These are phyloP conservation scores for Rana temporaria DNA, from an alignment of 2,113 vertebrate species.

Conservation along the genomic window DNA sequence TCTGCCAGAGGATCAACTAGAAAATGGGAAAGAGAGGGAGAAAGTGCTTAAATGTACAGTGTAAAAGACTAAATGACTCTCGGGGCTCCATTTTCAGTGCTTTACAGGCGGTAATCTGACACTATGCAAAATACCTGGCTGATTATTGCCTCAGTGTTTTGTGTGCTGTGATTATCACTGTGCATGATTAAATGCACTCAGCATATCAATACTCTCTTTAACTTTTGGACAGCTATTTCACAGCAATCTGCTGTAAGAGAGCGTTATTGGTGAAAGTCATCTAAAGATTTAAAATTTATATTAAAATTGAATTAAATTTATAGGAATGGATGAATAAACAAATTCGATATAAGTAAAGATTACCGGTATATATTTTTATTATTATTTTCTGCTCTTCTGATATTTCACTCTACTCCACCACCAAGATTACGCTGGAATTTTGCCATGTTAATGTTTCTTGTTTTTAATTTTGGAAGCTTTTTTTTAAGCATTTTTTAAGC, in stretches of 20 bases:
- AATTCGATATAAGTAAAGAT: too few relatives aligned
- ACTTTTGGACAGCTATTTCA: not conserved
- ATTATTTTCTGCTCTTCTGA: too few relatives aligned
- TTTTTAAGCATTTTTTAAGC: too few relatives aligned
- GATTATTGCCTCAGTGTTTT: conserved; percentile 14
- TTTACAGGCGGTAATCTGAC: conserved; percentile 30
- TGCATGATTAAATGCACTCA: not conserved
- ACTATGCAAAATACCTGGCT: conserved; percentile 34
- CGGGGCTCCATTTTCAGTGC: conserved; percentile 19
- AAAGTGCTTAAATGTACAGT: conserved; percentile 23
- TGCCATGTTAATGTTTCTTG: too few relatives aligned
- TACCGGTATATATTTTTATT: too few relatives aligned
- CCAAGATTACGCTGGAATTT: too few relatives aligned
- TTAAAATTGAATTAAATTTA: too few relatives aligned
- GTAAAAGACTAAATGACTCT: conserved; percentile 37
- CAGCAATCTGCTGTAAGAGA: not conserved
- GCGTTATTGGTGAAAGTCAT: conserved; percentile 7
- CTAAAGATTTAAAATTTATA: too few relatives aligned
- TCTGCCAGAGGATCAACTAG: conserved; percentile 40
- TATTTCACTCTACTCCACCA: too few relatives aligned
- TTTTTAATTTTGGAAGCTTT: too few relatives aligned
- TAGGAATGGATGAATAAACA: too few relatives aligned
- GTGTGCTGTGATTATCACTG: conserved; percentile 11
- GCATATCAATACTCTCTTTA: not conserved
- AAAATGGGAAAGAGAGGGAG: conserved; percentile 34